Evolutionary conservation across 2,797 vertebrate genomes (phyloP), one percentile per base, ranked within the genome.

Genomic region (Gallirallus australis): DNA sequence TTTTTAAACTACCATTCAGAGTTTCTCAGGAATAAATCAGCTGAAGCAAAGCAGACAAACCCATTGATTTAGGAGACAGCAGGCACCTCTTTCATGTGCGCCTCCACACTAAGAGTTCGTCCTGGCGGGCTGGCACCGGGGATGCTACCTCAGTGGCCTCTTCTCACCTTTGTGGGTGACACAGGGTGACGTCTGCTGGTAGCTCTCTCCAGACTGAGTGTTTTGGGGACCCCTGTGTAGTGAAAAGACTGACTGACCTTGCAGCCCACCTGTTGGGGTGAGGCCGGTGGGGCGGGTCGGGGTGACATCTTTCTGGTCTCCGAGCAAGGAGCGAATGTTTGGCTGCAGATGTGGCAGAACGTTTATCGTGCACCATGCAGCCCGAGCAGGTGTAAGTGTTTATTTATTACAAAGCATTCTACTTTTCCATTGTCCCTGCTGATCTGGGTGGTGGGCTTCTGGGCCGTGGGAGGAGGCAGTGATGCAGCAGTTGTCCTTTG

Each of bases 321-420:
- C 1, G 2, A 81, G 90, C 93, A 63, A 48, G 91, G 87, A 82
- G 76, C 5, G 2, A 65, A 20, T 2, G 4, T 81, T 78, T 53
- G 66, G 82, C 81, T 88, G 59, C 56, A 75, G 72, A 40, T 31
- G 6, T 33, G 82, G n/a, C 40, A 59, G 91, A 82, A 76, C 5
- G 0, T 90, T 96, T 60, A 47, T 73, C 82, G 54, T n/a, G 35
- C 45, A 27, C 78, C 71, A 27, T 45, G 78, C 82, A 78, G 89
- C 86, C 72, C 3, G 0, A 42, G 57, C 40, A 50, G 37, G 40
- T 47, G 15, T 87, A 8, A 42, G 19, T 78, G 68, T 95, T 95
- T 93, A 97, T 91, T 97, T 97, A 96, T 95, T 96, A 89, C 86
- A 65, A 77, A 94, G 81, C 82, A 25, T 92, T 95, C n/a, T 78